A percentile compares a stretch with the other conserved stretches of the same genome.
Evolutionary conservation across 2,888 invertebrate genomes (phyloP).

Genomic region (Agonopterix heracliana): DNA sequence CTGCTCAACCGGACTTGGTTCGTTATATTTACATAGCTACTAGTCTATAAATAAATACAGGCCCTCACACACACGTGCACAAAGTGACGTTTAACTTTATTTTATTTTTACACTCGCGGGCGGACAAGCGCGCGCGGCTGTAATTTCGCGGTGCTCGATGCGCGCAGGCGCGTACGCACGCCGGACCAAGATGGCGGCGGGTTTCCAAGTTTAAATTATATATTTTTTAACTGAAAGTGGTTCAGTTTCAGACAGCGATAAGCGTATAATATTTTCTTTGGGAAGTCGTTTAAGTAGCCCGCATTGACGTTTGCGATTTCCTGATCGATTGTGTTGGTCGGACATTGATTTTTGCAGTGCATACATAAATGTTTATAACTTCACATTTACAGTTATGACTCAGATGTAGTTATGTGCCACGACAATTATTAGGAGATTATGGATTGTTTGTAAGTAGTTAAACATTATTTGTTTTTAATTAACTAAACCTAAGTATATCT

Average conservation of each 20-base stretch:
- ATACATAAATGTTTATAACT: constrained; percentile 50
- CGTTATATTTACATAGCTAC: constrained; percentile 72
- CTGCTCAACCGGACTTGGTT: constrained; percentile 52
- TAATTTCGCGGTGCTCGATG: constrained; percentile 74
- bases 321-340: constrained; percentile 39
- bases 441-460: constrained; percentile 52
- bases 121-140: constrained; percentile 61
- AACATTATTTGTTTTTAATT: too few species aligned
- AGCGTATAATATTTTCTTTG: constrained; percentile 35
- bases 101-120: constrained; percentile 72
- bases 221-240: constrained; percentile 39
- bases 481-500: too few species aligned
- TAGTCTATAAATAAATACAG: constrained; percentile 75
- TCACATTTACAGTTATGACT: constrained; percentile 48
- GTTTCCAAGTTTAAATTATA: constrained; percentile 41
- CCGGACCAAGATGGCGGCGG: constrained; percentile 64
- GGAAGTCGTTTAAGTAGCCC: constrained; percentile 34
- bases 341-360: constrained; percentile 49
- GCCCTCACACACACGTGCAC: constrained; percentile 69
- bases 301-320: constrained; percentile 21
- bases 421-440: constrained; percentile 47
- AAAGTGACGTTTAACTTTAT: constrained; percentile 74
- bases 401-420: constrained; percentile 46
- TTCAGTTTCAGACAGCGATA: constrained; percentile 31
- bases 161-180: constrained; percentile 72